phyloP scores from a whole-genome alignment of 2,113 vertebrate genomes.

The Leucoraja erinaceus region DNA sequence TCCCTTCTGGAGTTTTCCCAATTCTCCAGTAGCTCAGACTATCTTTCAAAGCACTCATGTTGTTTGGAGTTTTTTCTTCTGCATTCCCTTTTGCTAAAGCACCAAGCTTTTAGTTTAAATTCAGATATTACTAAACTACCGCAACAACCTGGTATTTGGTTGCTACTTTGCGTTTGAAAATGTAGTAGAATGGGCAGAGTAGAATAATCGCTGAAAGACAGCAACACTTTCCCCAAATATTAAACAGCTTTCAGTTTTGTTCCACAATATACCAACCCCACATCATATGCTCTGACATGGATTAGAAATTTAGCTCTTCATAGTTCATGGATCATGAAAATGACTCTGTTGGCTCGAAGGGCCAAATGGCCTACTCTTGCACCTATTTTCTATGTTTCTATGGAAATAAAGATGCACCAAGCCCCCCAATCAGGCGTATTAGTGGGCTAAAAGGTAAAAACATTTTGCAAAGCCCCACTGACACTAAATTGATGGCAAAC shows the following conservation, averaged over 20 bases:
- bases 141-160: neutral
- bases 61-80: neutral
- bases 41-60: neutral
- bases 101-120: neutral
- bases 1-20: neutral
- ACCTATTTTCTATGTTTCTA: too few relatives aligned
- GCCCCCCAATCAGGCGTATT: too few relatives aligned
- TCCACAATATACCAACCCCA: neutral
- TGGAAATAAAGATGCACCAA: neutral
- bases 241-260: neutral
- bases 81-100: neutral
- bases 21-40: neutral
- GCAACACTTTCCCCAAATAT: neutral
- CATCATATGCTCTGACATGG: neutral
- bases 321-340: neutral
- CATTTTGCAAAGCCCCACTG: too few relatives aligned
- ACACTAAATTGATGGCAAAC: too few relatives aligned
- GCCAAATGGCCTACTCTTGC: too few relatives aligned
- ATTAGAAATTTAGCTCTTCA: neutral
- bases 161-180: neutral
- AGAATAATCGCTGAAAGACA: neutral
- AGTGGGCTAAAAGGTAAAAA: too few relatives aligned
- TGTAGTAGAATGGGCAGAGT: neutral
- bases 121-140: neutral
- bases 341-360: too few relatives aligned